A percentile compares a stretch with the other conserved stretches of the same genome.
phyloP scores from a whole-genome alignment of 2,888 invertebrate genomes.

The Drosophila flavopinicola region DNA sequence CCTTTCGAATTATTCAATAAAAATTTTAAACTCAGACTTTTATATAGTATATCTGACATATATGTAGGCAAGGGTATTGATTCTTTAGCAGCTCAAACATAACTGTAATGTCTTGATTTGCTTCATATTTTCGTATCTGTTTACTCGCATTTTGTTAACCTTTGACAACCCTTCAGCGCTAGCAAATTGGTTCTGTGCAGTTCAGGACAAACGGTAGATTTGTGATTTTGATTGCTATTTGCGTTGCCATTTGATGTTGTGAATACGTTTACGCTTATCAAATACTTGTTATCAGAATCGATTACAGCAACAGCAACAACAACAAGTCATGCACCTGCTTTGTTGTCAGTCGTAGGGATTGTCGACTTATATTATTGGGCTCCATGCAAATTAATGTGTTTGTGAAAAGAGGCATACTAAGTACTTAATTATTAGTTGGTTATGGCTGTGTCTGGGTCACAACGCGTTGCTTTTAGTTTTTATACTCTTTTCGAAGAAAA shows the following conservation, averaged over 20 bases:
- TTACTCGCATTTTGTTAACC: slow-evolving; percentile 23
- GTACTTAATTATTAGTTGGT: slow-evolving; percentile 11
- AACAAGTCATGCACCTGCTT: slow-evolving; percentile 14
- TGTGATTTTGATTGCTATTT: slow-evolving; percentile 53
- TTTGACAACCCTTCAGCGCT: slow-evolving; percentile 46
- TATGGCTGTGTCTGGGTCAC: not conserved
- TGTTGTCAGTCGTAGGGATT: slow-evolving; percentile 65
- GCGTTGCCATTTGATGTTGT: slow-evolving; percentile 61
- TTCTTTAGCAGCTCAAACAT: not conserved
- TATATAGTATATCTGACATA: not conserved
- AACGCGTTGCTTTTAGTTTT: not conserved
- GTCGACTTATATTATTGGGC: slow-evolving; percentile 24
- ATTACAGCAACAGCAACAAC: slow-evolving; percentile 54
- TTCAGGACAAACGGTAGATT: slow-evolving; percentile 29
- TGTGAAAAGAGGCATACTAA: slow-evolving; percentile 1
- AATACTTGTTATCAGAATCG: slow-evolving; percentile 78
- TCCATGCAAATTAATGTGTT: slow-evolving; percentile 3
- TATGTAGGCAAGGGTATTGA: slow-evolving; percentile 1
- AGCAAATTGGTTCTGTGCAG: slow-evolving; percentile 48
- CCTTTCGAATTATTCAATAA: too few relatives aligned
- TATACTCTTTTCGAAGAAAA: too few relatives aligned
- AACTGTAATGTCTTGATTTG: not conserved
- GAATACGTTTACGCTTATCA: slow-evolving; percentile 78
- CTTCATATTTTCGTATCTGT: slow-evolving; percentile 9
- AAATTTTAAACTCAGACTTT: too few relatives aligned